Base-by-base conservation (phyloP, 2,113 vertebrate species). In the Nycticorax nycticorax region DNA sequence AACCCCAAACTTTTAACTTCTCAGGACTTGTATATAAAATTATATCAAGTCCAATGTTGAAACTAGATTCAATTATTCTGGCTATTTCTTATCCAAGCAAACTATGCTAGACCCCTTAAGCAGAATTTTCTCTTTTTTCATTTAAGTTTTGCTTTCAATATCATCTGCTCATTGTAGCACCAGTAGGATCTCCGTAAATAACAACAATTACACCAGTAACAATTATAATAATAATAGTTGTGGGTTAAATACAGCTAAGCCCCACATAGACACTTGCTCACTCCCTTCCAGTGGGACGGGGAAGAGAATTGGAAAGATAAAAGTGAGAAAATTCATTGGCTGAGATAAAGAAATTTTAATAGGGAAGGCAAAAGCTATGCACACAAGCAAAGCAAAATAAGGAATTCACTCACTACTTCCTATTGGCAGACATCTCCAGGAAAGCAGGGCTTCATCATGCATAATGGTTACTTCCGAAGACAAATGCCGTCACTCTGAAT, bases 401-500 rank as follows among this genome's bases (percentile, higher is more conserved):
- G 15, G 48, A 75, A 32, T 16, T 79, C 4, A 32, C 16, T 43
- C 20, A 48, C 27, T 37, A 1, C 6, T 75, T 86, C 14, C 5
- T 5, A 21, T 26, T 0, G 2, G 8, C 1, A 1, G 1, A 26
- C 27, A 43, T 28, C 4, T 75, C 26, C 60, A 71, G 60, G 33
- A 89, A 86, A 71, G 10, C 10, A 78, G 14, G 22, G 22, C 7
- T 53, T 2, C 27, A 23, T 35, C 30, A 33, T 3, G 0, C 3
- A 5, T 41, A 67, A 48, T 2, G 2, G 3, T 26, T 56, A 39
- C 10, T 79, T 72, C 15, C 20, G 9, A 67, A 63, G 7, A 72
- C 5, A 80, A 72, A 55, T 3, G 1, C 0, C 9, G 1, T 28
- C 14, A 72, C 4, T 33, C 47, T 0, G 0, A 72, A 63, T 26